Base-by-base conservation (phyloP, 2,113 vertebrate species). In the Microcebus lehilahytsara region DNA sequence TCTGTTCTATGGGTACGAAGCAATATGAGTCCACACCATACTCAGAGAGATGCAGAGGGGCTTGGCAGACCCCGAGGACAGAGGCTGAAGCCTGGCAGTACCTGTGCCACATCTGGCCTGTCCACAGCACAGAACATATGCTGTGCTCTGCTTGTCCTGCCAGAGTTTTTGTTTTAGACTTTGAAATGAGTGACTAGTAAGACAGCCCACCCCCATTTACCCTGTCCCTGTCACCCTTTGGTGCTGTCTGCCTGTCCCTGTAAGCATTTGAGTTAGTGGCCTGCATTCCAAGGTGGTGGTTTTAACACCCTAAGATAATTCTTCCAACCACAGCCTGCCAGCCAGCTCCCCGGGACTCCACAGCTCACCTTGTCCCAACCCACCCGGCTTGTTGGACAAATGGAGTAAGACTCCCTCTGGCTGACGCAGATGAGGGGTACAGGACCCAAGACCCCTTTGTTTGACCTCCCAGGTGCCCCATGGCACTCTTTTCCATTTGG, bases 331-430 rank as follows among this genome's bases (percentile, higher is more conserved):
- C 83, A 11, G 34, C 25, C 86, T 84, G 79, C 27, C 98, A 97
- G 98, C 99, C 99, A 98, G 66, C 98, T 99, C 98, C 99, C 99
- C 92, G 99, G 97, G 78, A 90, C 99, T 77, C 99, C 99, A 37
- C 99, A 99, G 98, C 99, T 99, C 90, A 98, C 99, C 93, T 99
- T 99, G 94, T 99, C 99, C 96, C 99, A 99, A 97, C 99, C 99
- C 96, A 99, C 99, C 99, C 99, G 99, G 98, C 66, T 20, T 37
- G 40, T 4, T 64, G 37, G 62, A 25, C 58, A 71, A 56, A 51
- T 46, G 62, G 62, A 64, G 62, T 64, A 32, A 80, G 72, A 94
- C 5, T 4, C 13, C n/a, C 13, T 81, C 22, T 56, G 7, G 46
- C 30, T 72, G 30, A 60, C 40, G 32, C n/a, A 42, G 62, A 79